Base-by-base conservation (phyloP, 2,797 vertebrate species). In the Prunella strophiata region DNA sequence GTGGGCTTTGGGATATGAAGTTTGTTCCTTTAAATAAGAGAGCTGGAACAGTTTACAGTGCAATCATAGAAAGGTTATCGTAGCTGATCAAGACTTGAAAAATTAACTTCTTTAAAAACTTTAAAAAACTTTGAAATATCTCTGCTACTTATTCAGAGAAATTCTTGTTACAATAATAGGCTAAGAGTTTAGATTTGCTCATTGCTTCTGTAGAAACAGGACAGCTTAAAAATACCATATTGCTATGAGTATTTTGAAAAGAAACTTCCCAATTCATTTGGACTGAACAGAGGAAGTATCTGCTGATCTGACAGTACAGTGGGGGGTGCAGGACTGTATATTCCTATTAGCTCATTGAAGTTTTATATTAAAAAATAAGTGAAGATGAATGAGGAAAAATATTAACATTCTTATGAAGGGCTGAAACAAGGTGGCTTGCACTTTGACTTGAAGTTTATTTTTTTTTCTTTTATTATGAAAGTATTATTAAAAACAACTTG, bases 1-100 rank as follows among this genome's bases (percentile, higher is more conserved):
- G 84, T 40, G 36, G 74, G 81, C 74, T 95, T 93, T 86, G 57
- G 85, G 80, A 85, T 91, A 91, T 74, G 58, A 78, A 58, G 32
- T 91, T 94, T 91, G 85, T 96, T 96, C 95, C 79, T 84, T 96
- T 91, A 68, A 91, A 68, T 91, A 61, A 88, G 83, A 82, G 5
- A 30, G 54, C 77, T 93, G 93, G 92, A 96, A 91, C 90, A 96
- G 91, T 91, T 96, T 94, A 96, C 65, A 93, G 96, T 94, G 94
- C 93, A 97, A 96, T 96, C 89, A 74, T 47, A 66, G 78, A 74
- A 87, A 84, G 71, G 80, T 96, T 96, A 94, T 77, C 94, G 85
- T 73, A 87, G 77, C 74, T 65, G 81, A 74, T 48, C 50, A 75
- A 91, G 86, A 91, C 88, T 90, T 96, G 94, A 94, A 96, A 94